phyloP scores from a whole-genome alignment of 1,140 invertebrate genomes.

The Papilio aristodemus region DNA sequence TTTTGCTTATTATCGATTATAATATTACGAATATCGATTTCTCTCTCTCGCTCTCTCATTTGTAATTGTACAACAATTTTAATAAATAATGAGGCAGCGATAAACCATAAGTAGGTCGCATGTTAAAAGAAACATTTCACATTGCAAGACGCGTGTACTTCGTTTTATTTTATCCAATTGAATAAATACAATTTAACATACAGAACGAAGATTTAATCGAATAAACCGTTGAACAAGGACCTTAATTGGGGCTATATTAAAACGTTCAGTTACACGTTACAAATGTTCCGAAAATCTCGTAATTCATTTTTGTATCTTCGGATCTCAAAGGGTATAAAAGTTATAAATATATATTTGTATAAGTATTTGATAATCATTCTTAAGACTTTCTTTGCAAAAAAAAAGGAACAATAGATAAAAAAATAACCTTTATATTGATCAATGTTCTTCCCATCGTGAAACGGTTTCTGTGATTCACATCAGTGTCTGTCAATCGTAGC shows the following conservation, averaged over 20 bases:
- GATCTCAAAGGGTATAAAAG: too few species aligned
- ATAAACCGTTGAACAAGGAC: too few species aligned
- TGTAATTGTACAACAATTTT: not conserved
- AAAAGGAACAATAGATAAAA: not conserved
- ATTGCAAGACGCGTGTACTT: not conserved
- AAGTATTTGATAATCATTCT: too few species aligned
- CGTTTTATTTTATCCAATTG: not conserved
- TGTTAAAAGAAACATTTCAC: not conserved
- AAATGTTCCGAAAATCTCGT: too few species aligned
- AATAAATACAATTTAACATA: not conserved
- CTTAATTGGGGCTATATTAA: too few species aligned
- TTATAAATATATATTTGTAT: too few species aligned
- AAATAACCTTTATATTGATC: not conserved
- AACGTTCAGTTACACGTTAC: not conserved
- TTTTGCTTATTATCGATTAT: not conserved
- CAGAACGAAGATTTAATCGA: too few species aligned
- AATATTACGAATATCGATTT: too few species aligned
- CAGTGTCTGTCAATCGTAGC: constrained; percentile 8
- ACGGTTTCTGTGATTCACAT: not conserved
- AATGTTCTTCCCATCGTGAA: not conserved
- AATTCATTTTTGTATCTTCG: too few species aligned
- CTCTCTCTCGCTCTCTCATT: not conserved
- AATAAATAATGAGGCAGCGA: not conserved
- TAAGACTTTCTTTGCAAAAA: too few species aligned
- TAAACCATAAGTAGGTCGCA: not conserved